Conservation (phyloP, 1,140 invertebrate species). For the Mercenaria mercenaria region DNA sequence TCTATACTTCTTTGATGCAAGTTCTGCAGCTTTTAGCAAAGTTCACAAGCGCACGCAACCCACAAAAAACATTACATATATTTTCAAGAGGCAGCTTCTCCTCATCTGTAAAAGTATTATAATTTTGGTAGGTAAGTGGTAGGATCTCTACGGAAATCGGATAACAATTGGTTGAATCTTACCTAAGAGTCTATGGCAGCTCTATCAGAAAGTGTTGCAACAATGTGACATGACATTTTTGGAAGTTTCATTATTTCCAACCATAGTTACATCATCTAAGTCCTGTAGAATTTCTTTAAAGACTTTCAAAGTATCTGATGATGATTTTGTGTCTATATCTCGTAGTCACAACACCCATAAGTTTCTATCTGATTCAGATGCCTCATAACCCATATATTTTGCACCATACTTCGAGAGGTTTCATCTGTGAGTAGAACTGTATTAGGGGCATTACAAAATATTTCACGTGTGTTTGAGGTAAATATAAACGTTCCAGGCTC, state of each 20-base stretch:
- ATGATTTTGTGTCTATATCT: conserved; percentile 51
- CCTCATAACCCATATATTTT: conserved; percentile 54
- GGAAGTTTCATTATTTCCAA: not conserved
- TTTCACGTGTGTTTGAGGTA: conserved; percentile 38
- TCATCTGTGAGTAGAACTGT: conserved; percentile 43
- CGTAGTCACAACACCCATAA: conserved; percentile 47
- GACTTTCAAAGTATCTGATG: conserved; percentile 43
- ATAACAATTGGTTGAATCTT: conserved; percentile 42
- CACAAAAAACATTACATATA: conserved; percentile 22
- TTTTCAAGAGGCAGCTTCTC: conserved; percentile 26
- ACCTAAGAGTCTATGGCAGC: conserved; percentile 47
- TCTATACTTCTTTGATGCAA: not conserved
- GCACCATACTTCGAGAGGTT: conserved; percentile 35
- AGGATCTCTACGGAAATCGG: conserved; percentile 39
- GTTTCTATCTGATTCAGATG: conserved; percentile 17
- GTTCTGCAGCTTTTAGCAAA: not conserved
- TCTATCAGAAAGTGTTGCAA: conserved; percentile 42
- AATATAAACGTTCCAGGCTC: conserved; percentile 29
- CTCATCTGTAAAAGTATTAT: conserved; percentile 1
- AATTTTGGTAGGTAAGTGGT: conserved; percentile 23
- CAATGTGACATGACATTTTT: conserved; percentile 20
- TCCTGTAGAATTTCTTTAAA: conserved; percentile 45
- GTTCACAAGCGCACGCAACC: conserved; percentile 16
- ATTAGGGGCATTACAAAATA: conserved; percentile 35
- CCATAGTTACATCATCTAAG: conserved; percentile 1